Evolutionary conservation across 2,888 invertebrate genomes (phyloP), one percentile per base, ranked within the genome.

Genomic region (Caenorhabditis becei): DNA sequence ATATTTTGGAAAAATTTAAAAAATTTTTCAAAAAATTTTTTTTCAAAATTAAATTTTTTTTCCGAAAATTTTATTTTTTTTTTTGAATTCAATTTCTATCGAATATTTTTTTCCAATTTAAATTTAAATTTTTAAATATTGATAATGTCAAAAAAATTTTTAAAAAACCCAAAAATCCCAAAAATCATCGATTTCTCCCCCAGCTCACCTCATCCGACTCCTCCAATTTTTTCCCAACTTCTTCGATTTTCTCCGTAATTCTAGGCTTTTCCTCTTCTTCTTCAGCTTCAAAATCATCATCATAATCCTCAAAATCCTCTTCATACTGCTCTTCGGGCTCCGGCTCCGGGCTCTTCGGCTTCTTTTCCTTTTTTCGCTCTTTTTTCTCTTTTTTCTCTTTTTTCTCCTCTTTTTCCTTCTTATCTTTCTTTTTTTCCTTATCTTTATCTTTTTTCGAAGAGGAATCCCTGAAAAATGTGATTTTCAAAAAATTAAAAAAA

Each of bases 241-340:
- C 35, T 35, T 63, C 41, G 8, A 10, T 51, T 51, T 35, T 35
- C 7, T 14, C 53, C 32, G 28, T 16, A 41, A 16, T 41, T 16
- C 16, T 49, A 5, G 49, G 18, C 11, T 49, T 11, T 35, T 53
- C 44, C 18, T 59, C 62, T 20, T 80, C 80, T 5, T 80, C 69
- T 16, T 62, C 54, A 4, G 71, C 78, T 32, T 80, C 75, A 53
- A 75, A 80, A 61, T 80, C 80, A 23, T 80, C 80, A 18, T 80
- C 80, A 51, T 80, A 80, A 14, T 75, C 66, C 32, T 81, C 80
- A 28, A 81, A 81, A 58, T 81, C 80, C 20, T 81, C 77, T 24
- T 77, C 80, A 26, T 81, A 77, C 3, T 58, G 49, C 16, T 58
- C 23, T 51, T 41, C 65, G 14, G 63, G 72, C 62, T 51, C 71